A percentile compares a stretch with the other conserved stretches of the same genome.
Conservation (phyloP, 64 coral and sea anemone species). For the Porites lutea region DNA sequence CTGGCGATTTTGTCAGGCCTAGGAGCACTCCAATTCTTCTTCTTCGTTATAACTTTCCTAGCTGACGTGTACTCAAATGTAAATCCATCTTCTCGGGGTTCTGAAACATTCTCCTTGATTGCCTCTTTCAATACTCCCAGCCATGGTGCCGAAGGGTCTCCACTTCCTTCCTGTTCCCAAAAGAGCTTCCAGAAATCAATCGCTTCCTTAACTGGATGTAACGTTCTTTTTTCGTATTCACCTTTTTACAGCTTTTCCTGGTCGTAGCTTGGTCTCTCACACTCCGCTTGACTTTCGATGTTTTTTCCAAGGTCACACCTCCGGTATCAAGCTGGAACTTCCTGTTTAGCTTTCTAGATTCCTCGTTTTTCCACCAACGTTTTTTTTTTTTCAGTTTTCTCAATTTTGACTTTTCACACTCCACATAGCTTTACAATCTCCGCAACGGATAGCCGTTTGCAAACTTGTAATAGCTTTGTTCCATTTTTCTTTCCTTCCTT, state of each 20-base stretch:
- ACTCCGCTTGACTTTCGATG: too few species aligned
- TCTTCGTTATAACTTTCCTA: neutral
- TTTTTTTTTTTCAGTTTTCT: constrained; percentile 15
- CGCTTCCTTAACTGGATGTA: constrained; percentile 15
- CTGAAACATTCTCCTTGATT: neutral
- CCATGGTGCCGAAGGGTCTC: neutral
- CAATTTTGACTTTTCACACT: constrained; percentile 5
- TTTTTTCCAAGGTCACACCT: too few species aligned
- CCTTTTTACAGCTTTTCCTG: neutral
- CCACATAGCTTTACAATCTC: too few species aligned
- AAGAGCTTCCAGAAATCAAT: neutral
- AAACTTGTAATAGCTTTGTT: too few species aligned
- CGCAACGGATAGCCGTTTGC: too few species aligned
- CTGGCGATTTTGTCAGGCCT: neutral
- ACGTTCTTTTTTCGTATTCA: neutral
- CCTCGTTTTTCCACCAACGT: neutral
- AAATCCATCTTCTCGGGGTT: neutral
- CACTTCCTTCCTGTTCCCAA: constrained; percentile 4
- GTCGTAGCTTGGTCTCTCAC: too few species aligned
- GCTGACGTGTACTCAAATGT: neutral
- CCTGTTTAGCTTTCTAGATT: neutral
- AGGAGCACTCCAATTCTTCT: neutral
- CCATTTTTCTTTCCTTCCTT: too few species aligned
- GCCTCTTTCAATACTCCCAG: neutral
- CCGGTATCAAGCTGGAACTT: neutral